Evolutionary conservation across 1,140 invertebrate genomes (phyloP).

Genomic region (Orius insidiosus): DNA sequence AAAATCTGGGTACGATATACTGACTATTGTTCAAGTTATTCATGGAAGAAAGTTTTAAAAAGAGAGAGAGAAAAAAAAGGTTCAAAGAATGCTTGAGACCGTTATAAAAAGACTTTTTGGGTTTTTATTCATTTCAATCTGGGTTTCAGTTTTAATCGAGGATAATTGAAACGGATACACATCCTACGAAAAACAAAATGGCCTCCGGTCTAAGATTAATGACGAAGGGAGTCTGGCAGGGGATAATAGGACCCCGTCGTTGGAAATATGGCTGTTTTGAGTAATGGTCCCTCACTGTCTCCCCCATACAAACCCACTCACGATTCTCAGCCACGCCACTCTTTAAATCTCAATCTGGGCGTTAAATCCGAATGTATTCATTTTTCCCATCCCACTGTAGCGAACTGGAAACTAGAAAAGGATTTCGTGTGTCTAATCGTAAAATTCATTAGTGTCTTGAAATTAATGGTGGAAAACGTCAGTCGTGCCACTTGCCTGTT

Average conservation of each 20-base stretch:
- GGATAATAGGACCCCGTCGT: slow-evolving; percentile 10
- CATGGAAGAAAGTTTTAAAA: no score
- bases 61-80: no score
- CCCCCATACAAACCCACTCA: background rate
- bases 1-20: no score
- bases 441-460: no score
- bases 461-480: background rate
- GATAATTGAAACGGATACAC: no score
- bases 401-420: no score
- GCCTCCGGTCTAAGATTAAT: slow-evolving; percentile 14
- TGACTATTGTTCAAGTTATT: no score
- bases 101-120: no score
- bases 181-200: slow-evolving; percentile 13
- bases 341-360: slow-evolving; percentile 12
- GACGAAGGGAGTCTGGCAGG: slow-evolving; percentile 2
- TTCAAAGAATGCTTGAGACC: no score
- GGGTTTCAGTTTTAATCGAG: no score
- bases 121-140: no score
- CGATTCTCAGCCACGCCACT: background rate
- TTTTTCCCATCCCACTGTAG: background rate
- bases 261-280: slow-evolving; percentile 15
- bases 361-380: slow-evolving; percentile 1
- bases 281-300: slow-evolving; percentile 11
- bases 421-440: no score
- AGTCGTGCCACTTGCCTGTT: slow-evolving; percentile 52